Evolutionary conservation across 2,888 invertebrate genomes (phyloP).

Genomic region (Atrina japonica): DNA sequence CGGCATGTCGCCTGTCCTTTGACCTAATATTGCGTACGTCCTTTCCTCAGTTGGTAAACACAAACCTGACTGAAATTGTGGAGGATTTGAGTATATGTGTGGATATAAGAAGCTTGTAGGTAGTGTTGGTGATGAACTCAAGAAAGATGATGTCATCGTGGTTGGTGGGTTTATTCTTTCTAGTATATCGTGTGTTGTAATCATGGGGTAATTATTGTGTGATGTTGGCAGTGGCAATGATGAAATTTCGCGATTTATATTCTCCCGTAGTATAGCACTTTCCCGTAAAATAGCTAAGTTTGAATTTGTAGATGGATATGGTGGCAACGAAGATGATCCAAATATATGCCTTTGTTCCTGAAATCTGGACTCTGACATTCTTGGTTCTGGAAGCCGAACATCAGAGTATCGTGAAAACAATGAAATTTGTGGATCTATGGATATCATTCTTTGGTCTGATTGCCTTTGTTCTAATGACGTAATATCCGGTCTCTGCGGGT

Average conservation of each 20-base stretch:
- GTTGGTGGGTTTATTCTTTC: constrained; percentile 59
- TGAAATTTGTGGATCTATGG: constrained; percentile 27
- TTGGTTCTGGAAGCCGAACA: constrained; percentile 55
- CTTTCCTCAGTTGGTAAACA: constrained; percentile 67
- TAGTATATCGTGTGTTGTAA: constrained; percentile 65
- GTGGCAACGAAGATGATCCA: constrained; percentile 50
- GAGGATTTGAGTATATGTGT: constrained; percentile 73
- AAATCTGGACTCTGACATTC: constrained; percentile 55
- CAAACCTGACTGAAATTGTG: constrained; percentile 70
- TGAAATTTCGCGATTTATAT: constrained; percentile 60
- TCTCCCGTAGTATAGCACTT: constrained; percentile 43
- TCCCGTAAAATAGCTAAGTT: constrained; percentile 71
- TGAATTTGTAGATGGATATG: constrained; percentile 65
- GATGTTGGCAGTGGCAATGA: constrained; percentile 57
- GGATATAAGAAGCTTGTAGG: constrained; percentile 77
- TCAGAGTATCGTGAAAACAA: constrained; percentile 49
- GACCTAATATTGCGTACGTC: constrained; percentile 67
- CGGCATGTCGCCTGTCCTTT: constrained; percentile 48
- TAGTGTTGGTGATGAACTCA: constrained; percentile 69
- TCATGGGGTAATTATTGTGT: constrained; percentile 56
- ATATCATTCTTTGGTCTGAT: constrained; percentile 40
- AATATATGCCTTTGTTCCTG: constrained; percentile 43
- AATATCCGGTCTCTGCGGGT: constrained; percentile 60
- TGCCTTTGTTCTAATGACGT: constrained; percentile 55
- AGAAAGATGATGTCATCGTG: constrained; percentile 64